phyloP scores from a whole-genome alignment of 2,113 vertebrate species.

The Chelonoidis abingdonii region DNA sequence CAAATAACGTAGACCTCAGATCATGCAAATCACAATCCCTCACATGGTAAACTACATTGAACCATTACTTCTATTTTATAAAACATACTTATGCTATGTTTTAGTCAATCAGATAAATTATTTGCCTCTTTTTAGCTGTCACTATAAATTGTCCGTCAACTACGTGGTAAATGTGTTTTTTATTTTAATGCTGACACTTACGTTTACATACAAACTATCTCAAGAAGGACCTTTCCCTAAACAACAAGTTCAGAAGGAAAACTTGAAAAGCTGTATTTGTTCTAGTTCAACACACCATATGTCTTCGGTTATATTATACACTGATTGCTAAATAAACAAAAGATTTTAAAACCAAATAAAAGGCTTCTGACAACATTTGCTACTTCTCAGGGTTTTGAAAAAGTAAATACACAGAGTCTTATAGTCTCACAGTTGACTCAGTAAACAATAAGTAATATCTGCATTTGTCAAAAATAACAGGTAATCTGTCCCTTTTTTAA shows the following conservation, averaged over 20 bases:
- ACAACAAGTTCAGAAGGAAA: not conserved
- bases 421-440: not conserved
- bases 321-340: not conserved
- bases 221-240: rapidly evolving
- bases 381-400: not conserved
- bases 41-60: not conserved
- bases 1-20: not conserved
- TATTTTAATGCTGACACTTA: not conserved
- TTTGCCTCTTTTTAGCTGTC: not conserved
- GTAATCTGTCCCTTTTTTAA: not conserved
- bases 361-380: not conserved
- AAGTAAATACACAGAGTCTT: not conserved
- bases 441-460: not conserved
- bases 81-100: not conserved
- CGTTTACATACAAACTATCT: rapidly evolving
- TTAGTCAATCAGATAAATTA: not conserved
- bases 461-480: not conserved
- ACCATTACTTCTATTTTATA: not conserved
- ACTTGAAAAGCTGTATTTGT: not conserved
- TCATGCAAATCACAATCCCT: not conserved
- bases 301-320: not conserved
- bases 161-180: not conserved
- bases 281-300: rapidly evolving
- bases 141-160: not conserved
- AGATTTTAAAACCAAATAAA: not conserved